Evolutionary conservation across 1,140 invertebrate genomes (phyloP).

Genomic region (Drosophila nebulosa): DNA sequence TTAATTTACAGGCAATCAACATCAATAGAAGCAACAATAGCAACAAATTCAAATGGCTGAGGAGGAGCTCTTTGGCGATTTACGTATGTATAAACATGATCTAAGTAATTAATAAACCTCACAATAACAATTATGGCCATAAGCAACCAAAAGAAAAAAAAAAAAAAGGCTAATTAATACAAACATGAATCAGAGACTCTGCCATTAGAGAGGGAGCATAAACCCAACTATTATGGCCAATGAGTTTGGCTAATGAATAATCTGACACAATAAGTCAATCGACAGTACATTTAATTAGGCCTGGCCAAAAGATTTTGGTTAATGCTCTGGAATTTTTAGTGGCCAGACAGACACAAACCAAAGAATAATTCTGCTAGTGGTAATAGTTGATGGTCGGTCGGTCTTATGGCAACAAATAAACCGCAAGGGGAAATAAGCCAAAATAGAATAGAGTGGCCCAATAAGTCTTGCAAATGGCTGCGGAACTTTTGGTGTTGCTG

Average conservation of each 20-base stretch:
- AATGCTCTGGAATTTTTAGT: conserved; percentile 64
- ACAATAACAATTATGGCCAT: conserved; percentile 40
- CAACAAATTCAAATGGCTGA: conserved; percentile 53
- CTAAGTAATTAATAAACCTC: conserved; percentile 35
- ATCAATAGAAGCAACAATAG: conserved; percentile 2
- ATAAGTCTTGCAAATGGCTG: conserved; percentile 42
- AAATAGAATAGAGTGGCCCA: conserved; percentile 20
- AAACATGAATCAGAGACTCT: conserved; percentile 22
- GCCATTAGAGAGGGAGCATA: neutral
- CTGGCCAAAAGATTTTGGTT: conserved; percentile 30
- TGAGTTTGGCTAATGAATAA: conserved; percentile 50
- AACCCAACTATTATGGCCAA: neutral
- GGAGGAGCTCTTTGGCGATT: conserved; percentile 53
- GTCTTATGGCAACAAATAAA: neutral
- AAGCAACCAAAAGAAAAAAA: neutral
- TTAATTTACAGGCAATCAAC: conserved; percentile 61
- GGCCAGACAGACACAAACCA: conserved; percentile 44
- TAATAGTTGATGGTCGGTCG: conserved; percentile 2
- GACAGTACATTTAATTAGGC: conserved; percentile 58
- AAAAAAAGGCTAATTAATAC: conserved; percentile 37
- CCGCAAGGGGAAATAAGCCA: neutral
- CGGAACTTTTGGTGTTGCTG: conserved; percentile 15
- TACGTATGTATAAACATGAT: conserved; percentile 55
- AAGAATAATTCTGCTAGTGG: conserved; percentile 20
- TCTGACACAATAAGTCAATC: conserved; percentile 66